phyloP scores from a whole-genome alignment of 2,888 invertebrate species.

The Lasioglossum villosulum region DNA sequence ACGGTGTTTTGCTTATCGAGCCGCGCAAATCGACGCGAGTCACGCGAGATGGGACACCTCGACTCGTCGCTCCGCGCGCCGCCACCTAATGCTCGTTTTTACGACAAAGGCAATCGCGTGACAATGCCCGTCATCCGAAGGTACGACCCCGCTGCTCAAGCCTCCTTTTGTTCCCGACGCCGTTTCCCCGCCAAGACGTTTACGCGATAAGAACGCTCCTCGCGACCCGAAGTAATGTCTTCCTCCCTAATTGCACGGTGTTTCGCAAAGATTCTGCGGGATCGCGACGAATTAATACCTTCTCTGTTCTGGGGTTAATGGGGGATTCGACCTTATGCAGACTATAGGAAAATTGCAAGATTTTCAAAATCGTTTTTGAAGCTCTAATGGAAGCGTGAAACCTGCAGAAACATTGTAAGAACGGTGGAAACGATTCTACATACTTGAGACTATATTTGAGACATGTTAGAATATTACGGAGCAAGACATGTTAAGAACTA shows the following conservation, averaged over 20 bases:
- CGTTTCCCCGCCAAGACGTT: neutral
- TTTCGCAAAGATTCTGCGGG: neutral
- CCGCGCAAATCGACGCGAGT: slow-evolving; percentile 28
- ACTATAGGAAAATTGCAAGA: too few relatives aligned
- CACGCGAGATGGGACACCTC: slow-evolving; percentile 24
- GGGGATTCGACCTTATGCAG: neutral
- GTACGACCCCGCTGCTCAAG: neutral
- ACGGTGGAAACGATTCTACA: too few relatives aligned
- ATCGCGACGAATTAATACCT: neutral
- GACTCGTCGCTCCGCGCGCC: slow-evolving; percentile 1
- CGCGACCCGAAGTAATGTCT: neutral
- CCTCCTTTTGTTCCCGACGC: neutral
- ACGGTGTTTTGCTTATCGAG: slow-evolving; percentile 44
- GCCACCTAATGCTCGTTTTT: slow-evolving; percentile 29
- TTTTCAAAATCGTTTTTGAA: too few relatives aligned
- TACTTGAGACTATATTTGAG: too few relatives aligned
- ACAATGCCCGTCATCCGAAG: slow-evolving; percentile 23
- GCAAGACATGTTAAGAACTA: too few relatives aligned
- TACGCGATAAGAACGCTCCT: neutral
- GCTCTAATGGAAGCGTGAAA: too few relatives aligned
- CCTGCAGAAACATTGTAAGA: too few relatives aligned
- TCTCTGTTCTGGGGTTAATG: neutral
- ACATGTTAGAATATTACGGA: too few relatives aligned
- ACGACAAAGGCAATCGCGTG: neutral
- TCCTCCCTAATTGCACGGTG: neutral